Evolutionary conservation across 2,888 invertebrate species (phyloP).

Genomic region (Andrena hattorfiana): DNA sequence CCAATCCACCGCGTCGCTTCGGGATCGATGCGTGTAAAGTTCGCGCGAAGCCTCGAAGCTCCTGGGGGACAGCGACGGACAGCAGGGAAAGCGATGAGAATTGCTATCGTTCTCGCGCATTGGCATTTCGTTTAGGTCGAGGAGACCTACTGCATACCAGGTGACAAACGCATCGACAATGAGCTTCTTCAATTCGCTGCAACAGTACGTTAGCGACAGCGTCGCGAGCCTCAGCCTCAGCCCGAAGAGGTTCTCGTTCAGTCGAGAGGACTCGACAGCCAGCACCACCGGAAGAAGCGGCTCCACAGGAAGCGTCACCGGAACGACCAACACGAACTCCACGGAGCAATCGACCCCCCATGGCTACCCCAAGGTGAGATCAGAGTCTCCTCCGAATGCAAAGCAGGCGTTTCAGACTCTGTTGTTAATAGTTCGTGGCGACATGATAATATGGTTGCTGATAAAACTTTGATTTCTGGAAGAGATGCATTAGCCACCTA

Average conservation of each 20-base stretch:
- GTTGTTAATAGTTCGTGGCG: neutral
- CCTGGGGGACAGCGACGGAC: constrained; percentile 10
- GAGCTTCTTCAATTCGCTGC: constrained; percentile 95
- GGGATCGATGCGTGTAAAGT: constrained; percentile 64
- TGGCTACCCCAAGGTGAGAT: constrained; percentile 81
- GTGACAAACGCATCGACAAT: constrained; percentile 84
- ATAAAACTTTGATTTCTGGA: neutral
- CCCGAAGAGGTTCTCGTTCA: constrained; percentile 90
- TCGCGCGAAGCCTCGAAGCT: constrained; percentile 27
- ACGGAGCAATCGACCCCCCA: constrained; percentile 76
- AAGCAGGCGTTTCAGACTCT: neutral
- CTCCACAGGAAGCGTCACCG: constrained; percentile 83
- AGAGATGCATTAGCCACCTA: neutral
- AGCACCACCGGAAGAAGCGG: constrained; percentile 77
- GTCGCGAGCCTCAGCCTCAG: constrained; percentile 93
- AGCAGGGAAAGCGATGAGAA: constrained; percentile 48
- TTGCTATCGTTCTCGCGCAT: constrained; percentile 1
- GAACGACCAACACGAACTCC: constrained; percentile 81
- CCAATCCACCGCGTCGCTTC: constrained; percentile 37
- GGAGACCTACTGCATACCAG: neutral
- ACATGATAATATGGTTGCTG: neutral
- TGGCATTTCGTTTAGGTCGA: constrained; percentile 11
- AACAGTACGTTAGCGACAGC: constrained; percentile 94
- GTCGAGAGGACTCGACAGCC: constrained; percentile 88
- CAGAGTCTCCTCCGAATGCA: too few relatives aligned